These are phyloP conservation scores for Orchesella flavescens DNA, from an alignment of 2,888 invertebrate genomes.

Conservation along the genomic window DNA sequence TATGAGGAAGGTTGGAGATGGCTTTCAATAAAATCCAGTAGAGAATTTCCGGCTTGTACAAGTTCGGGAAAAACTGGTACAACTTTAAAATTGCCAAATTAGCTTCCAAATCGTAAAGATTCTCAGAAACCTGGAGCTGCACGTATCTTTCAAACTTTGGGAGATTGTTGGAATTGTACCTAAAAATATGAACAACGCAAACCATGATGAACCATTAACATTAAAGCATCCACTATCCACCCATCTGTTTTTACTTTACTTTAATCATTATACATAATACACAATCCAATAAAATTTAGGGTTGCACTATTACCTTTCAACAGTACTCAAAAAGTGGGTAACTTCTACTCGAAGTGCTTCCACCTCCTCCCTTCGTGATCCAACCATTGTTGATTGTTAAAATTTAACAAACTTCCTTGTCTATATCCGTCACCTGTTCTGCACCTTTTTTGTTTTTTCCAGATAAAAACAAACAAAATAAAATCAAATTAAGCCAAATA, in stretches of 20 bases:
- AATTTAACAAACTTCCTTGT: neutral
- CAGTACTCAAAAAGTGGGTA: slow-evolving; percentile 61
- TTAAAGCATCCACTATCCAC: neutral
- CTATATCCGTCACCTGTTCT: too few relatives aligned
- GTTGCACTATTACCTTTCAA: slow-evolving; percentile 64
- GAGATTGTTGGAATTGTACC: slow-evolving; percentile 97
- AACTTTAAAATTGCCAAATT: slow-evolving; percentile 96
- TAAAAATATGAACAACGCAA: slow-evolving; percentile 74
- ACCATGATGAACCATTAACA: neutral
- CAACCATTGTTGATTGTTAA: slow-evolving; percentile 64
- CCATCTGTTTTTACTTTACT: neutral
- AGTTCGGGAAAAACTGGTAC: slow-evolving; percentile 95
- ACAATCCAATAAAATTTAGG: too few relatives aligned
- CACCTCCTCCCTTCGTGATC: slow-evolving; percentile 64
- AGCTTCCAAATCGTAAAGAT: slow-evolving; percentile 96
- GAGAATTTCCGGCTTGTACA: slow-evolving; percentile 88
- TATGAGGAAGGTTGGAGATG: slow-evolving; percentile 95
- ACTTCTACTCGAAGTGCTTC: slow-evolving; percentile 62
- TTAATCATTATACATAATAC: too few relatives aligned
- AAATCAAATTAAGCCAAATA: neutral
- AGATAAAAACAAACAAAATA: neutral
- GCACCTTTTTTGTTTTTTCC: neutral
- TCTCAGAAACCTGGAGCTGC: slow-evolving; percentile 92
- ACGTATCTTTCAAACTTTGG: slow-evolving; percentile 92
- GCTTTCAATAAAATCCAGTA: slow-evolving; percentile 95